Conservation (phyloP, 2,113 vertebrate genomes). For the Epinephelus moara region DNA sequence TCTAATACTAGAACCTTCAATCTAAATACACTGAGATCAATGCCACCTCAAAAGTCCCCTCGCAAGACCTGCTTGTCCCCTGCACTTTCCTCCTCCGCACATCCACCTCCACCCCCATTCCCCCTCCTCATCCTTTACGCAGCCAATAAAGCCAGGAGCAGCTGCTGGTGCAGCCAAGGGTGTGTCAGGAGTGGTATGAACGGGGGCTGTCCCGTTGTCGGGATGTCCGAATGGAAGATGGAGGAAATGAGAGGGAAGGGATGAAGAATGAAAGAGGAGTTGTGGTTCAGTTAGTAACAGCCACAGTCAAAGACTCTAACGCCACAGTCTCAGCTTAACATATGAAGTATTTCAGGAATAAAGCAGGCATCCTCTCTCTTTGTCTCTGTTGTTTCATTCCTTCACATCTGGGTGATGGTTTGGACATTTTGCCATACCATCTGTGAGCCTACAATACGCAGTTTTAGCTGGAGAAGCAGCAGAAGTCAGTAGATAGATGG, state of each 20-base stretch:
- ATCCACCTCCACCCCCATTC: neutral
- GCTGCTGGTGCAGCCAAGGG: conserved; percentile 66
- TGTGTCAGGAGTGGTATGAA: conserved; percentile 64
- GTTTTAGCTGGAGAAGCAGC: neutral
- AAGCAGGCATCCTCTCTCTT: neutral
- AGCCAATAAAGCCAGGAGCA: conserved; percentile 38
- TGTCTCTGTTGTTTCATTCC: neutral
- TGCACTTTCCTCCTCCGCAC: neutral
- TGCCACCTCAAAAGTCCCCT: neutral
- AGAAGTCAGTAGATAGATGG: neutral
- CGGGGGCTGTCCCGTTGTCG: conserved; percentile 19
- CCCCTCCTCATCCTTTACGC: conserved; percentile 11
- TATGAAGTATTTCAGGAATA: neutral
- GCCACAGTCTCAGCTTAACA: neutral
- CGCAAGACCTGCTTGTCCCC: neutral
- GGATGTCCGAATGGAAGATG: conserved; percentile 24
- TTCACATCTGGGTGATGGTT: neutral
- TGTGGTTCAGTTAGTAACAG: neutral
- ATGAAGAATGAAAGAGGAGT: conserved; percentile 9
- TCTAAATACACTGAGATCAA: neutral
- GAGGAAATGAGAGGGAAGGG: conserved; percentile 8
- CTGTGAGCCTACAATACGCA: neutral
- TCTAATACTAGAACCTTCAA: neutral
- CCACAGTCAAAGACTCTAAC: neutral
- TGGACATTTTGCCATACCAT: neutral